These are phyloP conservation scores for Drosophila testacea DNA, from an alignment of 2,888 invertebrate species.

Conservation along the genomic window DNA sequence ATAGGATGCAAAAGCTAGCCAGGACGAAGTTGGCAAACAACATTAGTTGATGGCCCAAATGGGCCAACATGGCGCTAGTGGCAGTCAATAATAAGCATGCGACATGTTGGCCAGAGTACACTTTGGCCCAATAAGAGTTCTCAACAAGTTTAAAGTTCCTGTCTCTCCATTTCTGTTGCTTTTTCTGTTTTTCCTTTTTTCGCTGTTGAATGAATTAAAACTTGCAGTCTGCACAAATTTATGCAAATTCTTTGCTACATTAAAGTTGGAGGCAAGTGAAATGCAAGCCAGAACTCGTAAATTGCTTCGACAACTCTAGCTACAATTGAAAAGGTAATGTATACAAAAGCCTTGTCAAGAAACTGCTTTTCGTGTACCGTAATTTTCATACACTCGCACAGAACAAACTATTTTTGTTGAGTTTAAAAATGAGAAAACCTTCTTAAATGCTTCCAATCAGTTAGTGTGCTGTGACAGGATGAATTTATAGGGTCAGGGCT, in stretches of 20 bases:
- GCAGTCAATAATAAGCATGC: constrained; percentile 82
- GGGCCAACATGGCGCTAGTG: constrained; percentile 76
- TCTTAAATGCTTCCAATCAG: constrained; percentile 14
- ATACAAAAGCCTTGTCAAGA: background rate
- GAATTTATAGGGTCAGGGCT: constrained; percentile 22
- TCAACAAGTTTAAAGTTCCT: constrained; percentile 69
- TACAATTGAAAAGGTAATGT: background rate
- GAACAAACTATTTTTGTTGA: background rate
- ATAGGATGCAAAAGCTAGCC: constrained; percentile 38
- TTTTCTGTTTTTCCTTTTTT: background rate
- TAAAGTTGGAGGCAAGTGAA: constrained; percentile 44
- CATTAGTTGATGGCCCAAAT: constrained; percentile 80
- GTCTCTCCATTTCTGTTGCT: constrained; percentile 7
- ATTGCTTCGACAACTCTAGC: constrained; percentile 29
- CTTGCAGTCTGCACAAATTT: constrained; percentile 42
- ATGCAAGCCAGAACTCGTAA: constrained; percentile 34
- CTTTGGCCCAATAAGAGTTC: constrained; percentile 62
- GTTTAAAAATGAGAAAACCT: background rate
- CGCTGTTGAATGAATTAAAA: constrained; percentile 6
- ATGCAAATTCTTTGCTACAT: constrained; percentile 56
- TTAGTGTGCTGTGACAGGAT: constrained; percentile 18
- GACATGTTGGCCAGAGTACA: constrained; percentile 76
- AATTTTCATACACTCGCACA: background rate
- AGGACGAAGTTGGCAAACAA: constrained; percentile 75
- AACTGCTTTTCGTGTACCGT: background rate